A percentile compares a stretch with the other conserved stretches of the same genome.
These are phyloP conservation scores for Papilio polyxenes DNA, from an alignment of 1,140 invertebrate genomes.

Conservation along the genomic window DNA sequence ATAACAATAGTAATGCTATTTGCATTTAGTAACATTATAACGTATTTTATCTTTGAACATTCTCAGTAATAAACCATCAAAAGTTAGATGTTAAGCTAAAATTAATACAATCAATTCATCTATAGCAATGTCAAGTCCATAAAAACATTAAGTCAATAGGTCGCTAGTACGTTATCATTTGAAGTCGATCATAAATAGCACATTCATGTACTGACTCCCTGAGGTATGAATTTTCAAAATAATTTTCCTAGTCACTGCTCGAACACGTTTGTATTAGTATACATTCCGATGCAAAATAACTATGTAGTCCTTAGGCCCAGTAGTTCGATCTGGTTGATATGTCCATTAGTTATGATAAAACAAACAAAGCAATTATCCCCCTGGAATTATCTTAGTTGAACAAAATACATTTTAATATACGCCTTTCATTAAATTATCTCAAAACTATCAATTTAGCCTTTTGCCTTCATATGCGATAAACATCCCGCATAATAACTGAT, in stretches of 20 bases:
- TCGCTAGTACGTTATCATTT: neutral
- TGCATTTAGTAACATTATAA: neutral
- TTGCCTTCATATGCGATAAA: neutral
- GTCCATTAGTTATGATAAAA: neutral
- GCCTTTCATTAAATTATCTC: neutral
- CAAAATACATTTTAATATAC: neutral
- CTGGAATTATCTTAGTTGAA: neutral
- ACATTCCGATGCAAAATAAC: too few relatives aligned
- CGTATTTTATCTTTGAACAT: too few relatives aligned
- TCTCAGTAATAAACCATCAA: neutral
- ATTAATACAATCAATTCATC: neutral
- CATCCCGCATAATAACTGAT: neutral
- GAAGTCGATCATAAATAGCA: neutral
- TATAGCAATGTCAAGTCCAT: slow-evolving; percentile 4
- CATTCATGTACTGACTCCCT: too few relatives aligned
- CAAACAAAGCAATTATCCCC: neutral
- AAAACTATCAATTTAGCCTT: neutral
- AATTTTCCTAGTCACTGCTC: too few relatives aligned
- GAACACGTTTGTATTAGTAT: too few relatives aligned
- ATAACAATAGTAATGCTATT: neutral
- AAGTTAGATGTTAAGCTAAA: neutral
- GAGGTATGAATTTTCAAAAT: too few relatives aligned
- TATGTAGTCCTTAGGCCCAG: too few relatives aligned
- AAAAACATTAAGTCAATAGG: neutral
- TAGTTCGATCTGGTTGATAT: neutral